phyloP scores from a whole-genome alignment of 2,888 invertebrate species.

The Cerceris rybyensis region DNA sequence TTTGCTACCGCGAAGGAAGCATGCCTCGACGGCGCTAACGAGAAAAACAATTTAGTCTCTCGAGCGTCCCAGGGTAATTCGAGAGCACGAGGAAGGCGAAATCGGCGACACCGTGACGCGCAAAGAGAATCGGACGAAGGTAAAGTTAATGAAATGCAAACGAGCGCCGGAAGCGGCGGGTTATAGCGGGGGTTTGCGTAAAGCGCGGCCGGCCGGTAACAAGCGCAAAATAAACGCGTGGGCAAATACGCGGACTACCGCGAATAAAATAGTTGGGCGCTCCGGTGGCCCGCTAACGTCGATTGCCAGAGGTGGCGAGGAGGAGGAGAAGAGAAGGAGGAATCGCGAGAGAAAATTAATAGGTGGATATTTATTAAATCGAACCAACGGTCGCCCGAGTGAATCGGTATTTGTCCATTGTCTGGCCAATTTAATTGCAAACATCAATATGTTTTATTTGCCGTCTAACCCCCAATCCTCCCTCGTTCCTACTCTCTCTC shows the following conservation, averaged over 20 bases:
- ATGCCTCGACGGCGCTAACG: neutral
- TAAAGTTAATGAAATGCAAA: conserved; percentile 77
- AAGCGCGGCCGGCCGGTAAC: conserved; percentile 61
- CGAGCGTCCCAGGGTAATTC: conserved; percentile 32
- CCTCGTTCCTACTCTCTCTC: conserved; percentile 3
- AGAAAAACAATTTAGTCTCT: conserved; percentile 43
- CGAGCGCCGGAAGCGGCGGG: conserved; percentile 60
- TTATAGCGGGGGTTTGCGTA: conserved; percentile 52
- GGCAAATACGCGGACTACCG: conserved; percentile 65
- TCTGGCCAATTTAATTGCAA: conserved; percentile 79
- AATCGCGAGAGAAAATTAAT: conserved; percentile 63
- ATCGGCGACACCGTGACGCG: conserved; percentile 49
- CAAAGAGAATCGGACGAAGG: conserved; percentile 62
- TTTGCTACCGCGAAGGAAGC: neutral
- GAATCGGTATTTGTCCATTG: conserved; percentile 79
- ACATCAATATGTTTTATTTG: conserved; percentile 79
- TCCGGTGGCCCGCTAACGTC: conserved; percentile 37
- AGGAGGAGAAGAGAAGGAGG: conserved; percentile 25
- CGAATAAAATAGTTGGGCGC: conserved; percentile 70
- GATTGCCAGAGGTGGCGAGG: conserved; percentile 9
- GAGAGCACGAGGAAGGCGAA: conserved; percentile 26
- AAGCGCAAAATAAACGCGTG: conserved; percentile 70
- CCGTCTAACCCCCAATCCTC: conserved; percentile 55
- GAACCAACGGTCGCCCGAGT: conserved; percentile 64
- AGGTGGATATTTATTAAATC: conserved; percentile 78